These are phyloP conservation scores for Notiomystis cincta DNA, from an alignment of 2,113 vertebrate species.

Conservation along the genomic window DNA sequence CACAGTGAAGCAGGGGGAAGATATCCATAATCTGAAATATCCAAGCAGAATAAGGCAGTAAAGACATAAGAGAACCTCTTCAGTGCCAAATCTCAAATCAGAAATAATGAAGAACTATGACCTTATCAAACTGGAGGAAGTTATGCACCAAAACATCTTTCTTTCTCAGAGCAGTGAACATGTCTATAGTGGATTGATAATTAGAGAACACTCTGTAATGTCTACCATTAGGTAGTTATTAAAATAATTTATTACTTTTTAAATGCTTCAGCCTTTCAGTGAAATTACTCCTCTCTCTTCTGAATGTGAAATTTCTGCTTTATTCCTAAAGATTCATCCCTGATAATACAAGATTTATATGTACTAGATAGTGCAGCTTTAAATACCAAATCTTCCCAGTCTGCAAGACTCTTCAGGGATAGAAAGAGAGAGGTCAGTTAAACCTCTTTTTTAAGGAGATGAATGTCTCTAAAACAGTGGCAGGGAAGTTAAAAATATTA, in stretches of 20 bases:
- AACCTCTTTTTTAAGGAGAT: neutral
- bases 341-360: constrained; percentile 1
- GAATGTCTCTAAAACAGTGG: neutral
- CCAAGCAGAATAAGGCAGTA: neutral
- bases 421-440: neutral
- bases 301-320: neutral
- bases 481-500: neutral
- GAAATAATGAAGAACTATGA: neutral
- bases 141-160: neutral
- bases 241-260: constrained; percentile 39
- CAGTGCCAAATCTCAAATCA: neutral
- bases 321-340: neutral
- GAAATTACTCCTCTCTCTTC: neutral
- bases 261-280: neutral
- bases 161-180: neutral
- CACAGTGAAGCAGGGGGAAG: neutral
- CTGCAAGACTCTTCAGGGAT: neutral
- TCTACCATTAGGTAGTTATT: neutral
- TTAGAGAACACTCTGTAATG: constrained; percentile 2
- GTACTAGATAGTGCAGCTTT: neutral
- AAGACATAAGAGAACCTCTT: neutral
- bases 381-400: neutral
- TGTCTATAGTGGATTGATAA: neutral
- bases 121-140: neutral
- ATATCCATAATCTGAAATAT: neutral